Base-by-base conservation (phyloP, 2,888 invertebrate species). In the Eristalinus sepulchralis region DNA sequence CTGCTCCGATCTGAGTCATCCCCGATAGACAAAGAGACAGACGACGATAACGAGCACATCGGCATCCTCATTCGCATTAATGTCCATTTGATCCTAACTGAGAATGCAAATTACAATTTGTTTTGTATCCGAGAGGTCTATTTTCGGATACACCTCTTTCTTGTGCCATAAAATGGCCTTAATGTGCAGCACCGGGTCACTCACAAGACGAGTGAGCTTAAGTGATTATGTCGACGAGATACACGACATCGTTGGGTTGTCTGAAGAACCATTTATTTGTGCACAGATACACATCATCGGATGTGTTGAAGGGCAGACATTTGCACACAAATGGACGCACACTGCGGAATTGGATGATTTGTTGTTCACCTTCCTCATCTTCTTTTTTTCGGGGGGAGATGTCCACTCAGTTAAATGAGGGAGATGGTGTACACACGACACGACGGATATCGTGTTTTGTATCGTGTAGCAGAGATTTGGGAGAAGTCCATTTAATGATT, bases 201-300 rank as follows among this genome's bases (percentile, higher is more conserved):
- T 47, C n/a, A 24, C n/a, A 27, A n/a, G 47, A 17, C 47, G 47
- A 17, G 47, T 17, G 47, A 27, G 39, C 66, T 66, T 66, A 66
- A 66, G 47, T 66, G 66, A 66, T 66, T 66, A 66, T 47, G 39
- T 47, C 66, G 66, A 66, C 24, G 66, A 66, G 39, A 66, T 27
- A 39, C 24, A 66, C 47, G 47, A 39, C 66, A 66, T n/a, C 27
- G 13, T 47, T 57, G 8, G 47, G 60, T 22, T 33, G 47, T 31
- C 57, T 34, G 57, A 68, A 11, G 55, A 24, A 33, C 55, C 57
- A 70, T 70, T 57, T 70, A 34, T 22, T 66, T 47, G 47, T n/a
- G 47, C 1, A 27, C 27, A 17, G 17, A 47, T 47, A 47, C 47
- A 17, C 47, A 47, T 47, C 47, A 39, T 39, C 39, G 39, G 39